These are phyloP conservation scores for Crotalus horridus DNA, from an alignment of 2,113 vertebrate species.

Conservation along the genomic window DNA sequence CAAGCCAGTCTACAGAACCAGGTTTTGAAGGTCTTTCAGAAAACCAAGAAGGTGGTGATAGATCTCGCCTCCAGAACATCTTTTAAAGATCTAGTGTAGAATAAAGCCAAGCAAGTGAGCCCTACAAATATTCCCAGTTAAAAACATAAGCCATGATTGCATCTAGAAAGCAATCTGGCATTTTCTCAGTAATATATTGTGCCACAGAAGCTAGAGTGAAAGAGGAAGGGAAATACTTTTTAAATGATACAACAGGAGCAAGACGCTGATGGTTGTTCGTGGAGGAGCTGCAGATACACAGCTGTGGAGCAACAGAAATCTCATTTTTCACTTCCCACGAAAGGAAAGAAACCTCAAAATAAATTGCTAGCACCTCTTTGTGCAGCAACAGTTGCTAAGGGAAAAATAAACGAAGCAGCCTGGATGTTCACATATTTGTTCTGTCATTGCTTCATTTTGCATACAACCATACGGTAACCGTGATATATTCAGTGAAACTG, in stretches of 20 bases:
- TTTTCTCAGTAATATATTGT: neutral
- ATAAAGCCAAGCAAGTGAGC: neutral
- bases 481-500: neutral
- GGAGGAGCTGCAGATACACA: neutral
- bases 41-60: neutral
- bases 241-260: neutral
- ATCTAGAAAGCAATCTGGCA: neutral
- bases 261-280: neutral
- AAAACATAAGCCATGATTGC: neutral
- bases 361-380: neutral
- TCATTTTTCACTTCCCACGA: neutral
- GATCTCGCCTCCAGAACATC: neutral
- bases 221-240: neutral
- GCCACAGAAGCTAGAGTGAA: neutral
- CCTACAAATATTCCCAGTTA: neutral
- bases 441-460: neutral
- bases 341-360: neutral
- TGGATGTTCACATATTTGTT: neutral
- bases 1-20: neutral
- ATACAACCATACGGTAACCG: neutral
- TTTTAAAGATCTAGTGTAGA: neutral
- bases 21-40: neutral
- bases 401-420: neutral
- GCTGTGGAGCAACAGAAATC: neutral
- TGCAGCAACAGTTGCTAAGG: neutral